Base-by-base conservation (phyloP, 1,140 invertebrate genomes). In the Macrocentrus cingulum region DNA sequence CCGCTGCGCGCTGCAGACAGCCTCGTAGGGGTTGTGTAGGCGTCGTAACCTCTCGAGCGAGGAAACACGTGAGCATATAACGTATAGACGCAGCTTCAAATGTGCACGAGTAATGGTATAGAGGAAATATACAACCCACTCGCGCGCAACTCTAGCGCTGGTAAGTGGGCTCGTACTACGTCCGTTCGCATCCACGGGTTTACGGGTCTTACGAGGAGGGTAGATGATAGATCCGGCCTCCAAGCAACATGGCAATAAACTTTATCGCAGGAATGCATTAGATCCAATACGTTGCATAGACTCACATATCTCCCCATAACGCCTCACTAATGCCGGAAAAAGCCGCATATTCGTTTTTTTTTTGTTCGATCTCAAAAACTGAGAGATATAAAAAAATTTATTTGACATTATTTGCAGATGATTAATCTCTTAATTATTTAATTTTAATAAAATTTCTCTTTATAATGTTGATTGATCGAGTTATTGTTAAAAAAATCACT, bases 261-360 rank as follows among this genome's bases (percentile, higher is more conserved):
- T 74, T 74, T 74, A 72, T 72, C 71, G 66, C 68, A 60, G 59
- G 65, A 72, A 72, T 69, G 68, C 66, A 71, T 74, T 72, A 71
- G 64, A 74, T 72, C 65, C 65, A 70, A 71, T 70, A 70, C 63
- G 63, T 70, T 68, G 64, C 46, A 34, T 59, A 48, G 51, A 50
- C 16, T 13, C 29, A 42, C 34, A n/a, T n/a, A n/a, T n/a, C n/a
- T n/a, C n/a, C n/a, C n/a, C n/a, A n/a, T n/a, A n/a, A n/a, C n/a
- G n/a, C n/a, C n/a, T n/a, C n/a, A n/a, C n/a, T n/a, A n/a, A n/a
- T n/a, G n/a, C n/a, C n/a, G n/a, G n/a, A n/a, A n/a, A n/a, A n/a
- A n/a, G n/a, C n/a, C n/a, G n/a, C n/a, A n/a, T n/a, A n/a, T n/a
- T n/a, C n/a, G n/a, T n/a, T n/a, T n/a, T n/a, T n/a, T n/a, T n/a